Evolutionary conservation across 2,797 vertebrate genomes (phyloP).

Genomic region (Neosalanx taihuensis): DNA sequence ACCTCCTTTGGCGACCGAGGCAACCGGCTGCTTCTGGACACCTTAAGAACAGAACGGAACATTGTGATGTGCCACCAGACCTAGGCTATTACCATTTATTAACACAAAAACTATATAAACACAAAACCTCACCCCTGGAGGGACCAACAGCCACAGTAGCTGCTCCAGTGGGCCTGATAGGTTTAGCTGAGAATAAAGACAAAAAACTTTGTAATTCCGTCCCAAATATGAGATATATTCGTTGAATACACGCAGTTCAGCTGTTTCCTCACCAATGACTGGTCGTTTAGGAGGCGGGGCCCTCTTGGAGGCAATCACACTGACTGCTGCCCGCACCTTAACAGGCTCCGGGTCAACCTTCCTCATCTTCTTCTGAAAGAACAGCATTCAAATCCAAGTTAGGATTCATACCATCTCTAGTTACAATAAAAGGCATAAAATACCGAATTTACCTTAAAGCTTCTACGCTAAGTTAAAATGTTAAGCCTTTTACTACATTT

Average conservation of each 20-base stretch:
- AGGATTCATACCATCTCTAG: neutral
- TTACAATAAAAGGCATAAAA: neutral
- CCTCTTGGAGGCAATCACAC: constrained; percentile 49
- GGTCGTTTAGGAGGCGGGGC: constrained; percentile 41
- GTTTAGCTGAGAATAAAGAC: constrained; percentile 46
- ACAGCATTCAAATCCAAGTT: neutral
- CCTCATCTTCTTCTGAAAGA: constrained; percentile 64
- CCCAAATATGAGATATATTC: neutral
- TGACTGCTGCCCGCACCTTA: constrained; percentile 55
- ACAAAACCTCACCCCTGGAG: constrained; percentile 61
- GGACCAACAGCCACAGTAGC: constrained; percentile 70
- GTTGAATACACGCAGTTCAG: neutral
- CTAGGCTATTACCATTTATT: neutral
- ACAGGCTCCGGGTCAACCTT: constrained; percentile 47
- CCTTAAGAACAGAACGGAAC: constrained; percentile 45
- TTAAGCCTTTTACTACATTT: too few species aligned
- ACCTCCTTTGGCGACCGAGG: constrained; percentile 51
- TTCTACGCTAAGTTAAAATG: too few species aligned
- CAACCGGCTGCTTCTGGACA: constrained; percentile 50
- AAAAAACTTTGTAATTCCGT: neutral
- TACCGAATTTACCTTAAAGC: too few species aligned
- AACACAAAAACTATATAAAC: neutral
- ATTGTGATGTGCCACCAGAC: neutral
- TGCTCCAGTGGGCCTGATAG: constrained; percentile 52
- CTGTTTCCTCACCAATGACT: constrained; percentile 51